Evolutionary conservation across 2,113 vertebrate genomes (phyloP), one percentile per base, ranked within the genome.

Genomic region (Podiceps cristatus): DNA sequence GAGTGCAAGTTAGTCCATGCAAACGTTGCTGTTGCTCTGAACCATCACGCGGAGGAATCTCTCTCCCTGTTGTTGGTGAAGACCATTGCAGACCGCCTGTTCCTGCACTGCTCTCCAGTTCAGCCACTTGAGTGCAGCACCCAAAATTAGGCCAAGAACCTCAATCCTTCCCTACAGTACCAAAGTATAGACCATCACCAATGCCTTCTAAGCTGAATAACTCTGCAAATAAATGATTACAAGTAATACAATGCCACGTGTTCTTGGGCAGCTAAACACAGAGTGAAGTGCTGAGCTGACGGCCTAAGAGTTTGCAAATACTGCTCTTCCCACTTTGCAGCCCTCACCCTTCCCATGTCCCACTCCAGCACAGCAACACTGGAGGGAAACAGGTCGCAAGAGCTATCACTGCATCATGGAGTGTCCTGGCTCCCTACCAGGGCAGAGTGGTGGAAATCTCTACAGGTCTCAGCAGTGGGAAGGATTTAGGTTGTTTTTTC

Each of bases 31-130:
- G 5, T 47, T 78, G 63, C n/a, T 62, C 44, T 0, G 1, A 88
- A 18, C 29, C 23, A 33, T 5, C 27, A 15, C 0, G 0, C 0
- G 1, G 35, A 75, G 28, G 29, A 92, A 31, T 4, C 2, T 0
- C 15, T 62, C n/a, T 72, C 47, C 40, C 37, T 31, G 13, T 1
- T 49, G n/a, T 7, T 49, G 49, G 33, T 58, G 37, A 74, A 35
- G 27, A 40, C 45, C 13, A 29, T 25, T 24, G 55, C 18, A 85
- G 18, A 28, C 6, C 1, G 2, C 25, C 42, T 44, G 10, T 3
- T 82, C 52, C 22, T 9, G 9, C 23, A 9, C 15, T 8, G 35
- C 15, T 42, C 59, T 72, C 66, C 33, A 27, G 28, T 47, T 69
- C 2, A 4, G 58, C 28, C n/a, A 55, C n/a, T 59, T 13, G 9